Base-by-base conservation (phyloP, 2,888 invertebrate genomes). In the Ganaspis brasiliensis region DNA sequence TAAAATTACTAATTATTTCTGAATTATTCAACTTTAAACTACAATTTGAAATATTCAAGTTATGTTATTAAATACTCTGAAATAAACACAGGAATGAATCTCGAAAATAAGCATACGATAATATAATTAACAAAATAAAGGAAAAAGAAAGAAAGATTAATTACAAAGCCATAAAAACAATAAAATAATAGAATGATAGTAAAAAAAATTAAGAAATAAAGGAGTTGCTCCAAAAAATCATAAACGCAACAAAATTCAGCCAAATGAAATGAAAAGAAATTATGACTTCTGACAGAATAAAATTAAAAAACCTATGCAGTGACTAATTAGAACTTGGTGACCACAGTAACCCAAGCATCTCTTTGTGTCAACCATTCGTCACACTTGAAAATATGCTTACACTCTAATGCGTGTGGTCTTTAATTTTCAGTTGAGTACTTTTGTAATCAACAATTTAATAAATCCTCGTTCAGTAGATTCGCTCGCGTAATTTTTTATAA, bases 301-400 rank as follows among this genome's bases (percentile, higher is more conserved):
- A 82, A 40, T 73, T 76, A 84, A 84, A 86, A 86, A 86, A 86
- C 87, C 87, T 86, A 83, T 85, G 86, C 85, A 85, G 80, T 86
- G 86, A 85, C 87, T 91, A 89, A 89, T 88, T 82, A 85, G 89
- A 91, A 89, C 89, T 89, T 89, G 89, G 87, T 87, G 91, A 91
- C 91, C 91, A 91, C 91, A 91, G 87, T 91, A 91, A 91, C 91
- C 89, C 89, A 87, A 88, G 87, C 87, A 84, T 88, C 86, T 88
- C 88, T 88, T 89, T 88, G 84, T 87, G 85, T 83, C 86, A 85
- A 86, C 86, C 79, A 78, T 80, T 82, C 81, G 84, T 82, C 79
- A 71, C 79, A 78, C 74, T 67, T 52, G 49, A 74, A 77, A 75
- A 79, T 82, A 84, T 79, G 79, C 83, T 79, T 89, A 86, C 88